These are phyloP conservation scores for Trissolcus basalis DNA, from an alignment of 1,140 invertebrate species.

Conservation along the genomic window DNA sequence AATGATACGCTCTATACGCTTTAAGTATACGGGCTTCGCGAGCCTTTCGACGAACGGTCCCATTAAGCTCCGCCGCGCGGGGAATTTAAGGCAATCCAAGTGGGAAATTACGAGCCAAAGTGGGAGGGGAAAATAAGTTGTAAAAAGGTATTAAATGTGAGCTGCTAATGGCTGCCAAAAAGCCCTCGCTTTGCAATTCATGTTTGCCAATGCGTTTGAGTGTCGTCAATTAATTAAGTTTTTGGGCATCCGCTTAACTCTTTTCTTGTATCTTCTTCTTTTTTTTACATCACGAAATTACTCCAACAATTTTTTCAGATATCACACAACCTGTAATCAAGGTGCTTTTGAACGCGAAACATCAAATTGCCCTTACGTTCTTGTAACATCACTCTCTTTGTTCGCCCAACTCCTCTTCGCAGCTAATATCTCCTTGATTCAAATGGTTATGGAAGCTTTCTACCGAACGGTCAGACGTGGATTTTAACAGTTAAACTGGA, in stretches of 20 bases:
- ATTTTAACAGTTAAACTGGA: too few species aligned
- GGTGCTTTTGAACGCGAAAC: conserved; percentile 10
- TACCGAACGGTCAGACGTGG: not conserved
- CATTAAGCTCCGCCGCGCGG: conserved; percentile 30
- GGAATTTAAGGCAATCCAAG: conserved; percentile 60
- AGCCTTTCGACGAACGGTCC: conserved; percentile 53
- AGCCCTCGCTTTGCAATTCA: not conserved
- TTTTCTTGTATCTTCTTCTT: too few species aligned
- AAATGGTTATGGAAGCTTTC: conserved; percentile 10
- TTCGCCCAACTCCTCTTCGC: not conserved
- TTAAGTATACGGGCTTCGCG: conserved; percentile 57
- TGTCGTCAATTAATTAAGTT: conserved; percentile 13
- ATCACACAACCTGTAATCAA: conserved; percentile 21
- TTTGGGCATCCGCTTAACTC: too few species aligned
- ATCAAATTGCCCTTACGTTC: conserved; percentile 16
- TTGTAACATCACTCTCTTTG: conserved; percentile 25
- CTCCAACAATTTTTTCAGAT: conserved; percentile 18
- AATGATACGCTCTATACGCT: conserved; percentile 62
- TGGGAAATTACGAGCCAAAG: conserved; percentile 38
- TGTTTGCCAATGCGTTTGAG: not conserved
- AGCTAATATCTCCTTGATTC: conserved; percentile 23
- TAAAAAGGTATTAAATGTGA: conserved; percentile 27
- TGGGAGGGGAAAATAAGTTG: conserved; percentile 26
- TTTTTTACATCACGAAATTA: not conserved
- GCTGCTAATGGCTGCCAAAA: conserved; percentile 4